phyloP scores from a whole-genome alignment of 2,113 vertebrate genomes.

The Alosa alosa region DNA sequence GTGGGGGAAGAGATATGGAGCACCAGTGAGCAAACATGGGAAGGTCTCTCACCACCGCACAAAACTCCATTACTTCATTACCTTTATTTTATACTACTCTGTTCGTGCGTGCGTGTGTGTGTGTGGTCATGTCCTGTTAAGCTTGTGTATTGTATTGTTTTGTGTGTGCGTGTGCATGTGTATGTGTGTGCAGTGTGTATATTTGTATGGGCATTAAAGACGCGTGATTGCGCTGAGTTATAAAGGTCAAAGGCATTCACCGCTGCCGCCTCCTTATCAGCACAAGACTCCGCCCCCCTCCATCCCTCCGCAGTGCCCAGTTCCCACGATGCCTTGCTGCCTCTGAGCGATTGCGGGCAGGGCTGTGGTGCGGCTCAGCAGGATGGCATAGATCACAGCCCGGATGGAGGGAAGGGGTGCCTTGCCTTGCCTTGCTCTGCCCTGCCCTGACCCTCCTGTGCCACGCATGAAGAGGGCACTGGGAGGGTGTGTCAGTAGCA shows the following conservation, averaged over 20 bases:
- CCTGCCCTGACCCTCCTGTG: background rate
- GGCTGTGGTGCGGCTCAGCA: background rate
- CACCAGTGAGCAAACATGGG: background rate
- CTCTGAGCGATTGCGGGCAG: background rate
- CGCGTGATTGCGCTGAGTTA: background rate
- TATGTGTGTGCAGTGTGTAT: conserved; percentile 17
- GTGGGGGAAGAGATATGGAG: background rate
- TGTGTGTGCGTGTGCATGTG: background rate
- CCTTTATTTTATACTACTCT: background rate
- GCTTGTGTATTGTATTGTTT: too few species aligned
- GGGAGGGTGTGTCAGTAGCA: background rate
- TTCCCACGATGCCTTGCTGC: conserved; percentile 20
- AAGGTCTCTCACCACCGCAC: background rate
- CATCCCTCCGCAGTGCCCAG: background rate
- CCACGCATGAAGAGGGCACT: background rate
- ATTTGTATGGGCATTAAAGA: background rate
- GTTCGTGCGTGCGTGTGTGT: background rate
- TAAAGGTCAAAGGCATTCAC: conserved; percentile 8
- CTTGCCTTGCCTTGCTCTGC: background rate
- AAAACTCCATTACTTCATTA: background rate
- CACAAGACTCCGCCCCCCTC: background rate
- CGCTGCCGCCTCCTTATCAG: conserved; percentile 25
- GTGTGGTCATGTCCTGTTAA: background rate
- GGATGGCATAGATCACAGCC: background rate
- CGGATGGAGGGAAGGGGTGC: background rate